Conservation (phyloP, 1,140 invertebrate genomes). For the Zaprionus gabonicus region DNA sequence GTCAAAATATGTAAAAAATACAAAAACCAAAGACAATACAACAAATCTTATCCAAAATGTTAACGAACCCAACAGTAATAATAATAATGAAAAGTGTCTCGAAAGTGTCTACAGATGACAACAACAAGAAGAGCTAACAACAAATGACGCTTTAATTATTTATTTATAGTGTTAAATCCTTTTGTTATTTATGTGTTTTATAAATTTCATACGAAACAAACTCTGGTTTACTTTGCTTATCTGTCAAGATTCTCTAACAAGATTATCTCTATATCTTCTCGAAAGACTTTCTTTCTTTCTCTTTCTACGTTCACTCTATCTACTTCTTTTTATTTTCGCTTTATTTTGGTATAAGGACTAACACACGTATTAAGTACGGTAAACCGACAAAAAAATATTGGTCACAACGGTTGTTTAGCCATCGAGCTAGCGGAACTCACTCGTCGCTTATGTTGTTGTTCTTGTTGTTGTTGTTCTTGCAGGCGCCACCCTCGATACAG, state of each 20-base stretch:
- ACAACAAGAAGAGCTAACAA: constrained; percentile 84
- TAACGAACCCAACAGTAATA: not conserved
- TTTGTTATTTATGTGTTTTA: constrained; percentile 21
- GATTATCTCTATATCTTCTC: constrained; percentile 13
- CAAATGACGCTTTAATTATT: constrained; percentile 40
- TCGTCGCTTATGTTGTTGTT: constrained; percentile 82
- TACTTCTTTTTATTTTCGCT: constrained; percentile 21
- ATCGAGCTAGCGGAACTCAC: constrained; percentile 31
- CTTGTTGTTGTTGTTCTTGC: constrained; percentile 84
- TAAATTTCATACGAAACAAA: constrained; percentile 27
- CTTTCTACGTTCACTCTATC: constrained; percentile 20
- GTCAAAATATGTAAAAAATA: not conserved
- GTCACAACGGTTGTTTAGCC: constrained; percentile 23
- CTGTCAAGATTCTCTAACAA: constrained; percentile 7
- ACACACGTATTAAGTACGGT: constrained; percentile 44
- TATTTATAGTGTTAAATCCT: constrained; percentile 6
- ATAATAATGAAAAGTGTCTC: constrained; percentile 20
- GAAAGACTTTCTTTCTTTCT: constrained; percentile 30
- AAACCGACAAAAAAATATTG: constrained; percentile 9
- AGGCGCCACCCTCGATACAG: constrained; percentile 84
- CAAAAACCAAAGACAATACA: not conserved
- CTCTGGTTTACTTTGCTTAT: constrained; percentile 42
- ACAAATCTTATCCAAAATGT: not conserved
- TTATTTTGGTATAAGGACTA: constrained; percentile 72
- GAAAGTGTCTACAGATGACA: constrained; percentile 75